Percentiles rank a stretch among this genome's conserved stretches.
phyloP scores from a whole-genome alignment of 2,113 vertebrate genomes.

The Mesitornis unicolor region DNA sequence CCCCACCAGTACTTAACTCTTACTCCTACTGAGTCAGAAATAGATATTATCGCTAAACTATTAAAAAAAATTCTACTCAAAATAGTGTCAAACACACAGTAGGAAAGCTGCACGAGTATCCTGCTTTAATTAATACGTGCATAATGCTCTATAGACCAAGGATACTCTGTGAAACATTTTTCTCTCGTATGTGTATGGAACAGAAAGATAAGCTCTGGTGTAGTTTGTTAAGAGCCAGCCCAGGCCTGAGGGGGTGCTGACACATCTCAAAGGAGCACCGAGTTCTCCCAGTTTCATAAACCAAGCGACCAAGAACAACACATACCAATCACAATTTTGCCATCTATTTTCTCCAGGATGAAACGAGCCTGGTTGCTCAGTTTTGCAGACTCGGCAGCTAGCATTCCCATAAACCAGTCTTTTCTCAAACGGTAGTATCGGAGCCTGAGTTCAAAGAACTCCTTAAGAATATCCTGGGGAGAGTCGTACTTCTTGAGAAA shows the following conservation, averaged over 20 bases:
- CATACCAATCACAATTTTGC: conserved; percentile 92
- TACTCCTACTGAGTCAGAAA: not conserved
- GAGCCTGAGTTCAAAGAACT: conserved; percentile 91
- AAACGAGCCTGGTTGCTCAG: conserved; percentile 97
- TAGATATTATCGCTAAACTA: not conserved
- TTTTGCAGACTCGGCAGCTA: conserved; percentile 87
- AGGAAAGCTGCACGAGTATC: not conserved
- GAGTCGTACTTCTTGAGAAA: conserved; percentile 93
- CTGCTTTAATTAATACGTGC: not conserved
- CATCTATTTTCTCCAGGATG: conserved; percentile 97
- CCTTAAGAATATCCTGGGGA: conserved; percentile 85
- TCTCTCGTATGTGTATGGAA: not conserved
- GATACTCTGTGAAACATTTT: not conserved
- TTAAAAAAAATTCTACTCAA: not conserved
- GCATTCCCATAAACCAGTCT: conserved; percentile 92
- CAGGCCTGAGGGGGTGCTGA: not conserved
- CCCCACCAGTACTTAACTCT: not conserved
- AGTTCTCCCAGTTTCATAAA: not conserved
- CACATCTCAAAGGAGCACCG: not conserved
- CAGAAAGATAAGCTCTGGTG: conserved; percentile 21
- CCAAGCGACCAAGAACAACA: not conserved
- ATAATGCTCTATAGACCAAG: not conserved
- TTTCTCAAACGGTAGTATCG: conserved; percentile 91
- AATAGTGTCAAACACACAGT: not conserved
- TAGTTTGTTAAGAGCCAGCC: conserved; percentile 5